phyloP scores from a whole-genome alignment of 2,113 vertebrate species.

The Panurus biarmicus region DNA sequence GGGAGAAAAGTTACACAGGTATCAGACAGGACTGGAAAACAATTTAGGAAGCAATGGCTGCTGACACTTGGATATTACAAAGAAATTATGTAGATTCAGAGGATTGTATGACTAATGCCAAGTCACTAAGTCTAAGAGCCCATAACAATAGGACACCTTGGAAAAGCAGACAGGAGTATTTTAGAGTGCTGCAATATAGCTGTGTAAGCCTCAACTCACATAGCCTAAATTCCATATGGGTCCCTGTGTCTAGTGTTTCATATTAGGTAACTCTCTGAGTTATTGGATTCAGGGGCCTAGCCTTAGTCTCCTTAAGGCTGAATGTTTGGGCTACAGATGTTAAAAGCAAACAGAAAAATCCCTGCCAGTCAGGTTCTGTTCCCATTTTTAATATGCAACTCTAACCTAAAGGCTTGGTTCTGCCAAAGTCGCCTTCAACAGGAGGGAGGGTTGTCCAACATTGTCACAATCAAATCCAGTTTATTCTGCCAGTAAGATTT shows the following conservation, averaged over 20 bases:
- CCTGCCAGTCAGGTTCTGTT: neutral
- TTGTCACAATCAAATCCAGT: neutral
- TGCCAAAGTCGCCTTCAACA: neutral
- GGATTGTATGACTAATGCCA: neutral
- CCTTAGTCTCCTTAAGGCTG: neutral
- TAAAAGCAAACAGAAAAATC: constrained; percentile 3
- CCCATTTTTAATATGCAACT: neutral
- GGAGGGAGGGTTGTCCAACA: neutral
- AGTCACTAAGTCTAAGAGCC: neutral
- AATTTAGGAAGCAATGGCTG: neutral
- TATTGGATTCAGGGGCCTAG: neutral
- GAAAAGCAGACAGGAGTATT: neutral
- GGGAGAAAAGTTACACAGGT: neutral
- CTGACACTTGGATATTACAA: neutral
- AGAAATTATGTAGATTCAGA: neutral
- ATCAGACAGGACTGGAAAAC: neutral
- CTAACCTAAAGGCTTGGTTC: neutral
- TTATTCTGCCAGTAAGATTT: neutral
- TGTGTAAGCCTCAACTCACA: neutral
- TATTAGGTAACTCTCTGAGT: neutral
- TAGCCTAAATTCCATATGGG: neutral
- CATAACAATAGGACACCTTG: neutral
- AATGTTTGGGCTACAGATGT: neutral
- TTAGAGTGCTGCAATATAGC: neutral
- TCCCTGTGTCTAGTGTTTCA: neutral